Evolutionary conservation across 2,888 invertebrate species (phyloP).

Genomic region (Eupithecia abbreviata): DNA sequence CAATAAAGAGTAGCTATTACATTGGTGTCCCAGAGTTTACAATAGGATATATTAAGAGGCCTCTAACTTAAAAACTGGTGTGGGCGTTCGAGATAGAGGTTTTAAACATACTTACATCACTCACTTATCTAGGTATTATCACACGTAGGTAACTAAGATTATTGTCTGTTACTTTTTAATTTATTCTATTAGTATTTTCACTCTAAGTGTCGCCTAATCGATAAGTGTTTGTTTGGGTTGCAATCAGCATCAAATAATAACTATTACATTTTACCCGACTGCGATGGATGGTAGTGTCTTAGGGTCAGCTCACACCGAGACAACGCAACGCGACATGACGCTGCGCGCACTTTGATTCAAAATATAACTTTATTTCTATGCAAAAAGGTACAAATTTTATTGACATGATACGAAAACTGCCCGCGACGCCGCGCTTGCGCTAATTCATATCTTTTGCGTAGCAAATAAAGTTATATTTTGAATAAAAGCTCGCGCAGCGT

Average conservation of each 20-base stretch:
- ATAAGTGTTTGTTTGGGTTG: constrained; percentile 70
- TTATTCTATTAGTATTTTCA: constrained; percentile 54
- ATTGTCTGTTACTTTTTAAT: constrained; percentile 50
- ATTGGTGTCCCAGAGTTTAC: constrained; percentile 19
- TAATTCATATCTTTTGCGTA: too few species aligned
- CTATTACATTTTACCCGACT: not conserved
- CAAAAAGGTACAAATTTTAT: too few species aligned
- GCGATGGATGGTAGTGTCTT: not conserved
- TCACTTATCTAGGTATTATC: constrained; percentile 44
- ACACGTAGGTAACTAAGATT: constrained; percentile 56
- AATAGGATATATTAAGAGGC: constrained; percentile 4
- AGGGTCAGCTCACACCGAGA: too few species aligned
- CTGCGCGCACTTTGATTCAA: too few species aligned
- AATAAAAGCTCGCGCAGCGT: too few species aligned
- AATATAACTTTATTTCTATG: too few species aligned
- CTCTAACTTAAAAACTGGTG: constrained; percentile 36
- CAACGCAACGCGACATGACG: too few species aligned
- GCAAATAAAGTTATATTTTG: too few species aligned
- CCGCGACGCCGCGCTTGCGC: too few species aligned
- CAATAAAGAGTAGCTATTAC: not conserved
- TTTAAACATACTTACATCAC: constrained; percentile 51
- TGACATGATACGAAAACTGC: too few species aligned
- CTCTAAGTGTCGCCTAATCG: constrained; percentile 70
- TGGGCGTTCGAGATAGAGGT: constrained; percentile 51
- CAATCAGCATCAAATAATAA: constrained; percentile 16